Conservation (phyloP, 2,888 invertebrate species). For the Nomada fabriciana region DNA sequence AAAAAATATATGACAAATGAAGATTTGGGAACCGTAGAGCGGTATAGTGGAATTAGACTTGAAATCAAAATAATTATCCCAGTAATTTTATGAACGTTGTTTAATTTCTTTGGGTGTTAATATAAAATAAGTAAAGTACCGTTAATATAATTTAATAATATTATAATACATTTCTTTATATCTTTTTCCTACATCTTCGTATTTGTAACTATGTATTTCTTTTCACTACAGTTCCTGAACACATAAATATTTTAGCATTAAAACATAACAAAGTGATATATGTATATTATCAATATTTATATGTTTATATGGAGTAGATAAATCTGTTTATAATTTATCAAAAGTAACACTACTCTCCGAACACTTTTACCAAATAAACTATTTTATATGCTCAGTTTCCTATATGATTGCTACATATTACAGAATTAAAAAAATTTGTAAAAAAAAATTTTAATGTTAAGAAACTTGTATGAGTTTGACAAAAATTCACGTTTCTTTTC, state of each 20-base stretch:
- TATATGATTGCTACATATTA: neutral
- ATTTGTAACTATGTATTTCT: neutral
- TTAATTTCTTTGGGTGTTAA: neutral
- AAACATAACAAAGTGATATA: neutral
- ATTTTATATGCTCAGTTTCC: too few relatives aligned
- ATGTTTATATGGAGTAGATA: too few relatives aligned
- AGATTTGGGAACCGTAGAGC: too few relatives aligned
- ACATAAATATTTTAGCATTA: neutral
- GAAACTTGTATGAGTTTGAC: neutral
- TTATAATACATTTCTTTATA: neutral
- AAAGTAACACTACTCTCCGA: neutral
- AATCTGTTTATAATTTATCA: neutral
- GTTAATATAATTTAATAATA: conserved; percentile 1
- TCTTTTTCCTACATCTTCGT: neutral
- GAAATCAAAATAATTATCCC: too few relatives aligned
- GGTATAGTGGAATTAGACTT: too few relatives aligned
- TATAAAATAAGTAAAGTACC: conserved; percentile 8
- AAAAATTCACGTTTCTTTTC: conserved; percentile 2
- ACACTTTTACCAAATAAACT: conserved; percentile 1
- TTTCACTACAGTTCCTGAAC: neutral
- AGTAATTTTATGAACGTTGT: neutral
- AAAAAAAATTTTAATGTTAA: too few relatives aligned
- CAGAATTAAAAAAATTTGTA: neutral
- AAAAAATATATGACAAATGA: too few relatives aligned
- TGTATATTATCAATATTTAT: neutral